These are phyloP conservation scores for Conops quadrifasciatus DNA, from an alignment of 2,888 invertebrate genomes.

Conservation along the genomic window DNA sequence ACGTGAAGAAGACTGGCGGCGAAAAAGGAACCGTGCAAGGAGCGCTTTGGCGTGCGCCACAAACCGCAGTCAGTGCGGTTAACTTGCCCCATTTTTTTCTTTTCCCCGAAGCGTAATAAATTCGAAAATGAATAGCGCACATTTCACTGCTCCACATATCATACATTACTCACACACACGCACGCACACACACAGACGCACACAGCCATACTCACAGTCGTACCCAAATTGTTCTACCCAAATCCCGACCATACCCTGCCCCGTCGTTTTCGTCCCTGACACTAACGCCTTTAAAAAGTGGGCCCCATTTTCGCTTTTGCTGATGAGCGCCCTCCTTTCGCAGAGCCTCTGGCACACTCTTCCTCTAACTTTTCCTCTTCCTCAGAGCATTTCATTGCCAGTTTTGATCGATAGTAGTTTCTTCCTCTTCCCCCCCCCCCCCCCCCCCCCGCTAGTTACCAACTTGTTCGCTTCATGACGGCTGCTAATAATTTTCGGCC, in stretches of 20 bases:
- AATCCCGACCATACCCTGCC: neutral
- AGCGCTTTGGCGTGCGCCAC: neutral
- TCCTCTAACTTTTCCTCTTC: too few relatives aligned
- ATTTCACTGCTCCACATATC: conserved; percentile 7
- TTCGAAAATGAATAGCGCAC: conserved; percentile 31
- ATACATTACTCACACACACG: neutral
- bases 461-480: neutral
- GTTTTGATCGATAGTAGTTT: too few relatives aligned
- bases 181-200: neutral
- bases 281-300: neutral
- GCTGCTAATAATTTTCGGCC: neutral
- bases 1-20: neutral
- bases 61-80: conserved; percentile 24
- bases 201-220: neutral
- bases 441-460: neutral
- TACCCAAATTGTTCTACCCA: neutral
- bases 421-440: neutral
- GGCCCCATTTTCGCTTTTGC: conserved; percentile 2
- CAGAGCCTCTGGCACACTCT: too few relatives aligned
- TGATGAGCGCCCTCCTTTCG: neutral
- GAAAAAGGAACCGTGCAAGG: neutral
- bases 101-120: conserved; percentile 32
- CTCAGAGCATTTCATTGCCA: too few relatives aligned
- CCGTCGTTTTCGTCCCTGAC: neutral
- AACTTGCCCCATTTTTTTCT: conserved; percentile 8